phyloP scores from a whole-genome alignment of 2,888 invertebrate species.

The Lamellibrachia satsuma region DNA sequence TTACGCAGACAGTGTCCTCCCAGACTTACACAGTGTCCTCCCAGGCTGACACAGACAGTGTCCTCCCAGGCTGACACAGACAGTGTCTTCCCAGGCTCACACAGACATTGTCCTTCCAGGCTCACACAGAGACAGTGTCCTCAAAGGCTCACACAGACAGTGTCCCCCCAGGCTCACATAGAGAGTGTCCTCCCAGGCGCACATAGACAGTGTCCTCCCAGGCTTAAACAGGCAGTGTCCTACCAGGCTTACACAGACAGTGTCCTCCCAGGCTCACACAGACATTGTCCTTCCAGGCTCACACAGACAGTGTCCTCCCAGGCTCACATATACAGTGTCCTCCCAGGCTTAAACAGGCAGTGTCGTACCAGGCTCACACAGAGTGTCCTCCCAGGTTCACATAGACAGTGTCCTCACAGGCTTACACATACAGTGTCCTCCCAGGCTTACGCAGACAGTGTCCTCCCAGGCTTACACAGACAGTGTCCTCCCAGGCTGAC shows the following conservation, averaged over 20 bases:
- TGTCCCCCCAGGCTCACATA: background rate
- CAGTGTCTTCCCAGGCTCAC: background rate
- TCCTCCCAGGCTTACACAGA: background rate
- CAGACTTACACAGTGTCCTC: background rate
- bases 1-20: background rate
- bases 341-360: background rate
- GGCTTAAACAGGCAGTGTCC: background rate
- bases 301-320: background rate
- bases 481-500: background rate
- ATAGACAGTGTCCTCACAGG: background rate
- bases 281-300: background rate
- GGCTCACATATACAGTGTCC: background rate
- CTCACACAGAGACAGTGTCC: background rate
- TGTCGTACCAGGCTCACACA: background rate
- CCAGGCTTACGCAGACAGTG: background rate
- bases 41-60: background rate
- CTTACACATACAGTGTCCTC: background rate
- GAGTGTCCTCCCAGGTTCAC: background rate
- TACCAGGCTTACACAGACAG: background rate
- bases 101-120: background rate
- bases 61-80: background rate
- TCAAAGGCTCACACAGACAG: background rate
- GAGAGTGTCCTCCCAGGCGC: background rate
- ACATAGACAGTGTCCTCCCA: background rate
- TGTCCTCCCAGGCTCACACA: background rate